A percentile compares a stretch with the other conserved stretches of the same genome.
These are phyloP conservation scores for Notolabrus celidotus DNA, from an alignment of 2,797 vertebrate species.

Conservation along the genomic window DNA sequence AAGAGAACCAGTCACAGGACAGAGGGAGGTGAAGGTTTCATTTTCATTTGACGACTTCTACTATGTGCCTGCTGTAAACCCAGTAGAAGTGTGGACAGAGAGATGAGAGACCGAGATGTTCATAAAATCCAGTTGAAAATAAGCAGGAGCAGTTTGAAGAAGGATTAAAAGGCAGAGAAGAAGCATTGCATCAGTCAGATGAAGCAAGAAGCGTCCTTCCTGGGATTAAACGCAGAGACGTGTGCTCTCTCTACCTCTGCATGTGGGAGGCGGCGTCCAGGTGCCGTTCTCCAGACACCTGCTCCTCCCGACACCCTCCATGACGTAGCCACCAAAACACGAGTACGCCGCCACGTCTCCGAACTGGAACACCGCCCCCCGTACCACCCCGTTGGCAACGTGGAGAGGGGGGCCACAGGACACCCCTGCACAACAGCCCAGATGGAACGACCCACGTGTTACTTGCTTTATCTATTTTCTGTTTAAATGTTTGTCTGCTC, in stretches of 20 bases:
- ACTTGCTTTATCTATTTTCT: conserved; percentile 49
- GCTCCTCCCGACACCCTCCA: conserved; percentile 92
- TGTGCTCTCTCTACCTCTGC: conserved; percentile 89
- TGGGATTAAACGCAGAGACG: neutral
- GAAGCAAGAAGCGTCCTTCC: conserved; percentile 47
- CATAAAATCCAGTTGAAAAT: neutral
- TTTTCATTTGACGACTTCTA: neutral
- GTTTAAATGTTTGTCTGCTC: neutral
- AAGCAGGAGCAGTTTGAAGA: conserved; percentile 19
- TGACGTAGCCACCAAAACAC: conserved; percentile 94
- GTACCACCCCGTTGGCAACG: conserved; percentile 91
- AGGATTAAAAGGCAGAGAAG: conserved; percentile 31
- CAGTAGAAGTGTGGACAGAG: neutral
- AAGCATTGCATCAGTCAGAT: conserved; percentile 13
- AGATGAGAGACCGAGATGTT: conserved; percentile 8
- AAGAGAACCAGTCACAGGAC: neutral
- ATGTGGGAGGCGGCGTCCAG: conserved; percentile 92
- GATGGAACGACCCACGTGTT: conserved; percentile 76
- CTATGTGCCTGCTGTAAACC: neutral
- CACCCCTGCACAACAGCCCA: conserved; percentile 89
- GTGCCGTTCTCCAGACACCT: conserved; percentile 95
- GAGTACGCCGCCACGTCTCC: conserved; percentile 95
- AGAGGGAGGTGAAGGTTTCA: neutral
- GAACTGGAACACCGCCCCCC: conserved; percentile 92
- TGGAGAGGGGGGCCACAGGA: conserved; percentile 93